Evolutionary conservation across 1,140 invertebrate genomes (phyloP).

Genomic region (Hestina assimilis): DNA sequence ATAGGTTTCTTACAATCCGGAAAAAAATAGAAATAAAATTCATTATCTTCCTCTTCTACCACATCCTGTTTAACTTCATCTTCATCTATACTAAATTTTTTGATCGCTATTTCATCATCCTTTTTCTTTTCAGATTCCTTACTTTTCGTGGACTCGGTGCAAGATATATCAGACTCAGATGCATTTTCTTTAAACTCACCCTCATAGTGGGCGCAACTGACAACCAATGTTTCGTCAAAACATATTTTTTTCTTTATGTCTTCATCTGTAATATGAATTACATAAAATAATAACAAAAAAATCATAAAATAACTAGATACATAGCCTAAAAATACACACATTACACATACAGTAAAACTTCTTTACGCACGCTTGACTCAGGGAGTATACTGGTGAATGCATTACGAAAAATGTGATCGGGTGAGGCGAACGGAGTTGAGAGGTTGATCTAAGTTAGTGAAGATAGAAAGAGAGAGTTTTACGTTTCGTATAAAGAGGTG

Average conservation of each 20-base stretch:
- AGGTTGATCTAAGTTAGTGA: no score
- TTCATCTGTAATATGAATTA: constrained; percentile 46
- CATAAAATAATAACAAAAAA: not conserved
- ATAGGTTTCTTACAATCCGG: constrained; percentile 57
- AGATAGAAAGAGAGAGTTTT: no score
- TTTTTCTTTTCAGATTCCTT: constrained; percentile 33
- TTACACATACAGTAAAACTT: no score
- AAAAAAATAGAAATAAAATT: constrained; percentile 72
- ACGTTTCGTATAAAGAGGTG: no score
- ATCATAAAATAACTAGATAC: not conserved
- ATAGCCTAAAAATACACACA: not conserved
- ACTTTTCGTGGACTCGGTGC: constrained; percentile 36
- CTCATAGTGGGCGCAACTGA: constrained; percentile 66
- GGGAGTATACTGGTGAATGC: no score
- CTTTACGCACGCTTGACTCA: no score
- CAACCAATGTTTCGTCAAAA: constrained; percentile 67
- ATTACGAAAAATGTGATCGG: no score
- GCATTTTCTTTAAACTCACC: constrained; percentile 40
- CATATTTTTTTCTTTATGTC: constrained; percentile 57
- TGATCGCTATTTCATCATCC: constrained; percentile 22
- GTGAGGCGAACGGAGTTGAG: no score
- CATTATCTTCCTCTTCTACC: constrained; percentile 47
- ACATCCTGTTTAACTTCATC: constrained; percentile 24
- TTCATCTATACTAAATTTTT: constrained; percentile 26
- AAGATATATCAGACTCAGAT: constrained; percentile 57